Evolutionary conservation across 2,113 vertebrate genomes (phyloP), one percentile per base, ranked within the genome.

Genomic region (Callaeas wilsoni): DNA sequence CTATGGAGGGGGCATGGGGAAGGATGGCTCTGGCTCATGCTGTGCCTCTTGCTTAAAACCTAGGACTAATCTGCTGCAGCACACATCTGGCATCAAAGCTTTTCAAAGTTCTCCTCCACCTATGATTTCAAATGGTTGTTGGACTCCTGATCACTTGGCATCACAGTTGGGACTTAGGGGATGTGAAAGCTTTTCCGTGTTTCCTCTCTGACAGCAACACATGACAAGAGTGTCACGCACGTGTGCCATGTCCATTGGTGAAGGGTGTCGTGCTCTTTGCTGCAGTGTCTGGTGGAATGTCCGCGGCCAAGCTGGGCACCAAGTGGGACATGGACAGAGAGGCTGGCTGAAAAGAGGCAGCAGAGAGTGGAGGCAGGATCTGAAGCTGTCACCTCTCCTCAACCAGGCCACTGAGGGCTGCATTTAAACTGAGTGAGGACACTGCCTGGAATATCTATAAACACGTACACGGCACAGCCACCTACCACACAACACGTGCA

Each of bases 111-210:
- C 35, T 94, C 39, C 18, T 17, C 7, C 7, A 37, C 3, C 19
- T 47, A 5, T 60, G 19, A 52, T 79, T 87, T 68, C 46, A 70
- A 79, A 89, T 44, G 14, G 10, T 7, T 1, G 1, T 55, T 55
- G 35, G 42, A 47, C 33, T 81, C 42, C 57, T 25, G 49, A 64
- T 41, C 30, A 16, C 33, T 68, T 60, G 44, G 33, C 46, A 77
- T 55, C 59, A 46, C 39, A 67, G 20, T 0, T 2, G 0, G 29
- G 55, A 32, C 7, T 32, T 25, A 17, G 0, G 0, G 33, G 16
- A 37, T 1, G 3, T 25, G 63, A 25, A 64, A 70, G 12, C 29
- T 60, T 69, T 50, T 26, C 46, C 27, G 4, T 57, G 27, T 69
- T 64, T 85, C 26, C 53, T 59, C 29, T 78, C 88, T 59, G 59